Percentiles rank a stretch among this genome's conserved stretches.
Conservation (phyloP, 2,797 vertebrate genomes). For the Loriculus beryllinus region DNA sequence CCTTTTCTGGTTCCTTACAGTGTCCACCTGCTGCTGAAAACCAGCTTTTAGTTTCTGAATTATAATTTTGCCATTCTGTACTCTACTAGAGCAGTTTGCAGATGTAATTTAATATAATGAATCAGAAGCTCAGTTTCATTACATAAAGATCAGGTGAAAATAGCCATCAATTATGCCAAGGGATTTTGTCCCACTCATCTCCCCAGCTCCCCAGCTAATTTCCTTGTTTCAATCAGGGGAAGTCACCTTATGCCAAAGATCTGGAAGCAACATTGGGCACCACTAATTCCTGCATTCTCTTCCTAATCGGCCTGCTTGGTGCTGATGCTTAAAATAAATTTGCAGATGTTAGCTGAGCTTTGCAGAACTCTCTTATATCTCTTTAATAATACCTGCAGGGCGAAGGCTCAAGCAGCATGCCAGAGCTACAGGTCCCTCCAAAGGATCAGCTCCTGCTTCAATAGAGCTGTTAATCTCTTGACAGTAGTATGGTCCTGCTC, state of each 20-base stretch:
- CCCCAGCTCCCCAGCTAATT: background rate
- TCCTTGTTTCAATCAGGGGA: background rate
- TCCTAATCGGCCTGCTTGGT: background rate
- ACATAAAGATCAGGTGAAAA: background rate
- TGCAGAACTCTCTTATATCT: background rate
- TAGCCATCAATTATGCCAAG: background rate
- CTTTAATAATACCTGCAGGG: background rate
- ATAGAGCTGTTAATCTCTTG: background rate
- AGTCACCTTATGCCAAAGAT: background rate
- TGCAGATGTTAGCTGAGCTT: background rate
- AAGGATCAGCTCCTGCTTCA: background rate
- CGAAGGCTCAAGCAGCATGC: background rate
- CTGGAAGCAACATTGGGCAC: background rate
- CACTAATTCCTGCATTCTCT: background rate
- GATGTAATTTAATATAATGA: background rate
- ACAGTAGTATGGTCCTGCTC: background rate
- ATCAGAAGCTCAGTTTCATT: background rate
- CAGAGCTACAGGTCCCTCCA: background rate
- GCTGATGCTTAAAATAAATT: constrained; percentile 8
- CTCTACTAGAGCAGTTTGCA: background rate
- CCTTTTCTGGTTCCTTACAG: background rate
- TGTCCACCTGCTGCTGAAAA: background rate
- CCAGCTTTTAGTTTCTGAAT: background rate
- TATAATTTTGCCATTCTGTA: background rate
- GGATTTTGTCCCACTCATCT: background rate